Conservation (phyloP, 2,888 invertebrate genomes). For the Eumacrocentrus americanus region DNA sequence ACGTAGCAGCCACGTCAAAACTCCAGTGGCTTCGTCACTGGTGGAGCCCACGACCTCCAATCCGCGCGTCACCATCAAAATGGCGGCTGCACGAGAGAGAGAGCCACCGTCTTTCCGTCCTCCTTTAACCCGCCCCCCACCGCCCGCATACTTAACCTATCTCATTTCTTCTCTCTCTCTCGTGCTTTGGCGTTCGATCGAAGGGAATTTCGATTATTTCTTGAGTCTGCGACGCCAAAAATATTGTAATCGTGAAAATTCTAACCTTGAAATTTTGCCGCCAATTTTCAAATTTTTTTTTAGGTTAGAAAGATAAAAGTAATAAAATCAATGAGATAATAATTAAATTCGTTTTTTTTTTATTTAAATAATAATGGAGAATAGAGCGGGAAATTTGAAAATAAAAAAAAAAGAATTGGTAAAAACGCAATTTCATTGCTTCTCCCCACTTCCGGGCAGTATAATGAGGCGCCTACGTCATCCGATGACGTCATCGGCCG, state of each 20-base stretch:
- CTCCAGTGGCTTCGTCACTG: conserved; percentile 85
- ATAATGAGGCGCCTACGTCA: conserved; percentile 46
- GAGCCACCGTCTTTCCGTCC: neutral
- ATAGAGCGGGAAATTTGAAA: neutral
- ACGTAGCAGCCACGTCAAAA: conserved; percentile 94
- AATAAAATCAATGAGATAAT: too few relatives aligned
- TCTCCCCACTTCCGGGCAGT: conserved; percentile 13
- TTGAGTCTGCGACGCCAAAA: too few relatives aligned
- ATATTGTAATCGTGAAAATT: too few relatives aligned
- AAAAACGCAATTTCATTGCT: neutral
- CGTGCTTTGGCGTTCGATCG: too few relatives aligned
- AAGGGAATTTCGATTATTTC: too few relatives aligned
- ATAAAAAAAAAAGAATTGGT: neutral
- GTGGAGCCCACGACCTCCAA: conserved; percentile 75
- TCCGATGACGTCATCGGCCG: conserved; percentile 45
- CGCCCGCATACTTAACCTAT: neutral
- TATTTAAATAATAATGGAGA: neutral
- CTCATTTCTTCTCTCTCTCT: conserved; percentile 5
- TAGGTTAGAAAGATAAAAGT: too few relatives aligned
- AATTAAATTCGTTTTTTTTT: neutral
- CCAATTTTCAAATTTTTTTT: too few relatives aligned
- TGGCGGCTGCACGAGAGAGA: conserved; percentile 63
- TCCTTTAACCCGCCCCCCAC: neutral
- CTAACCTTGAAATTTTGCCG: too few relatives aligned
- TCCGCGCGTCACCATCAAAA: conserved; percentile 78